Conservation (phyloP, 2,113 vertebrate genomes). For the Tychaedon coryphoeus region DNA sequence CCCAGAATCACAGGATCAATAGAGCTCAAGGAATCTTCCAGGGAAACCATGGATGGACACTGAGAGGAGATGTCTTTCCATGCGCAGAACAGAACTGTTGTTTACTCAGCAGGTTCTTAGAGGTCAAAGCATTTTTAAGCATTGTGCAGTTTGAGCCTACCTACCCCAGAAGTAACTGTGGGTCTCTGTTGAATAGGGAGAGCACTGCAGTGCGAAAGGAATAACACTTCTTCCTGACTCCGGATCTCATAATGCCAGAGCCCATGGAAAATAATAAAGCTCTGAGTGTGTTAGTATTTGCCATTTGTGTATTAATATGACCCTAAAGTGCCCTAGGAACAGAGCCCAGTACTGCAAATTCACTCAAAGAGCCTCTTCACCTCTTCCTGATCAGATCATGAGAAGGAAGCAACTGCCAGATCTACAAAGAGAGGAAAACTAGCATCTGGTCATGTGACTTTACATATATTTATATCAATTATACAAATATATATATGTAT, state of each 20-base stretch:
- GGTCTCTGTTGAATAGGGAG: background rate
- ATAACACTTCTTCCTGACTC: background rate
- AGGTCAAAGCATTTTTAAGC: background rate
- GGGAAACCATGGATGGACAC: background rate
- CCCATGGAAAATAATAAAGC: background rate
- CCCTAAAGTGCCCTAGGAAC: conserved; percentile 37
- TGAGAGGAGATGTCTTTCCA: background rate
- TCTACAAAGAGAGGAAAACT: background rate
- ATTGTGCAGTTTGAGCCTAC: background rate
- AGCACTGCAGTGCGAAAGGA: background rate
- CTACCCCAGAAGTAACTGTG: background rate
- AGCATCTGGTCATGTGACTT: background rate
- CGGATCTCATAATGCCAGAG: background rate
- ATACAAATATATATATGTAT: background rate
- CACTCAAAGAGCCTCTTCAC: conserved; percentile 43
- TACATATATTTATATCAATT: background rate
- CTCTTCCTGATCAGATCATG: conserved; percentile 16
- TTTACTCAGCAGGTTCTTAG: background rate
- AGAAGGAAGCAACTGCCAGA: conserved; percentile 12
- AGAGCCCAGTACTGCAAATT: conserved; percentile 8
- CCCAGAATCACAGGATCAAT: background rate
- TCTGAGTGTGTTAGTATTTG: conserved; percentile 15
- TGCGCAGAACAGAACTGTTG: background rate
- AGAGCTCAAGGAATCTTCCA: background rate
- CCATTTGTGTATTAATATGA: conserved; percentile 42